A percentile compares a stretch with the other conserved stretches of the same genome.
Evolutionary conservation across 2,113 vertebrate species (phyloP).

Genomic region (Eretmochelys imbricata): DNA sequence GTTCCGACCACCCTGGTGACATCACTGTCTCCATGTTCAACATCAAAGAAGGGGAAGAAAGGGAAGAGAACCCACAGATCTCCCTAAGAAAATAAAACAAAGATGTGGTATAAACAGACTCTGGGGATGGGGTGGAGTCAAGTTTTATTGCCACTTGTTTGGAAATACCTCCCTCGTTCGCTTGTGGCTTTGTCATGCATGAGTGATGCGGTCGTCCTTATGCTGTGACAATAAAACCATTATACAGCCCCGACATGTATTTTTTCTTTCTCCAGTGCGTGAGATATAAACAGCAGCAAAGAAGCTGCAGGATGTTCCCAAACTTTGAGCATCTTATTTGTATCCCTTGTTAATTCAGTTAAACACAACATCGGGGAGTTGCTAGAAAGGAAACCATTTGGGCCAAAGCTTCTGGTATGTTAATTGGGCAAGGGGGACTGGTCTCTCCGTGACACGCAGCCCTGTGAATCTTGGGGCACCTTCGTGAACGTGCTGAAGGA

Average conservation of each 20-base stretch:
- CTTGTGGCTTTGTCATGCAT: slow-evolving; percentile 17
- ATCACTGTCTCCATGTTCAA: slow-evolving; percentile 48
- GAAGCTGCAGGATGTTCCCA: slow-evolving; percentile 10
- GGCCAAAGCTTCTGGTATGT: slow-evolving; percentile 10
- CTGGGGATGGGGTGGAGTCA: not conserved
- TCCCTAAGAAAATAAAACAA: slow-evolving; percentile 44
- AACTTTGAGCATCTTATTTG: slow-evolving; percentile 35
- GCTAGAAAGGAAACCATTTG: not conserved
- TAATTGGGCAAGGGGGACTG: slow-evolving; percentile 2
- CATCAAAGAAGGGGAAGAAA: slow-evolving; percentile 42
- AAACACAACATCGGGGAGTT: not conserved
- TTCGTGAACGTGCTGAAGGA: slow-evolving; percentile 29
- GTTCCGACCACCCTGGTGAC: slow-evolving; percentile 38
- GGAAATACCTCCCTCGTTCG: slow-evolving; percentile 42
- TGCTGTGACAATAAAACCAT: slow-evolving; percentile 33
- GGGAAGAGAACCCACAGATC: slow-evolving; percentile 39
- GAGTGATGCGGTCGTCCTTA: slow-evolving; percentile 21
- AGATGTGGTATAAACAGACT: slow-evolving; percentile 50
- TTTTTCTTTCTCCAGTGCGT: not conserved
- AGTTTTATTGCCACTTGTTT: slow-evolving; percentile 39
- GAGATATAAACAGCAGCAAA: slow-evolving; percentile 18
- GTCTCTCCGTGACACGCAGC: slow-evolving; percentile 52
- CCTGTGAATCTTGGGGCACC: not conserved
- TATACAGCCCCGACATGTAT: slow-evolving; percentile 29
- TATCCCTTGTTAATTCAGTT: slow-evolving; percentile 19